Evolutionary conservation across 2,888 invertebrate genomes (phyloP), one percentile per base, ranked within the genome.

Genomic region (Cantharis flavilabris): DNA sequence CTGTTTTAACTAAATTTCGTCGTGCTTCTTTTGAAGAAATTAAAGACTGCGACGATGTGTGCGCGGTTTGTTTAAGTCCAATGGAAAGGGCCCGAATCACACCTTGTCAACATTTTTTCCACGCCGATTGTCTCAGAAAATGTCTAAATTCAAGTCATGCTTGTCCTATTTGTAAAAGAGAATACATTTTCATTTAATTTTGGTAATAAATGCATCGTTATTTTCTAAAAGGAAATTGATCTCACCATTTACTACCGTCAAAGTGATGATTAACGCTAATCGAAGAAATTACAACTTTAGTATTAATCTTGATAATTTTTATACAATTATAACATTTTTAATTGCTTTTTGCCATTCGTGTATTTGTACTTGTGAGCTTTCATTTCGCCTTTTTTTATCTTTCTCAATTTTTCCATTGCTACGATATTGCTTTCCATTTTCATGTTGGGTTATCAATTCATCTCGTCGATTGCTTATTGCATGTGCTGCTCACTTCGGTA

Each of bases 51-150:
- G 94, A 95, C 83, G 95, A 95, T 83, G 94, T 95, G 0, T 95
- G 95, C 85, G 94, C 95, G 0, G 94, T 95, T 3, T 95, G 95
- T 83, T 89, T 95, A 62, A 93, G 91, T 79, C 85, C 89, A 1
- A 94, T 95, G 94, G 89, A 89, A 72, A 91, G 92, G 9, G 95
- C 95, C 0, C 90, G 95, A 62, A 92, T 95, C 10, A 95, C 95
- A 0, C 95, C 95, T 0, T 95, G 95, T 85, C 93, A 94, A 71
- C 95, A 95, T 85, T 91, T 94, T 85, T 95, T 95, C 88, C 95
- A 95, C 85, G 94, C 94, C 0, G 93, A 93, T 85, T 95, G 95
- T 84, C 89, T 95, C 20, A 88, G 95, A 77, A 91, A 91, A 81
- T 95, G 95, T 84, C 89, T 95, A n/a, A 93, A 93, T 80, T 89